These are phyloP conservation scores for Lasioglossum albipes DNA, from an alignment of 1,140 invertebrate genomes.

Conservation along the genomic window DNA sequence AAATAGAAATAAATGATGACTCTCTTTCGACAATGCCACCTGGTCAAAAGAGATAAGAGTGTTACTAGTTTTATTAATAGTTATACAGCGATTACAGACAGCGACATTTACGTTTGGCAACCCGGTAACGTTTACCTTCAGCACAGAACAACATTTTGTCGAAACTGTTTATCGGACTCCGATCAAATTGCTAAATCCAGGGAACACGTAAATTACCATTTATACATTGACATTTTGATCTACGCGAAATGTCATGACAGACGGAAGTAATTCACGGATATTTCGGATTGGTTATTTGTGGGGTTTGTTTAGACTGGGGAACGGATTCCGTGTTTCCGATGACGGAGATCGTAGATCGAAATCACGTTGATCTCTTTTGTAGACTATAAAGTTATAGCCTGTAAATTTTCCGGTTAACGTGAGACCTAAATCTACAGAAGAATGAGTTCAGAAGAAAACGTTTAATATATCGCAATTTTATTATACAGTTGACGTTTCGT, in stretches of 20 bases:
- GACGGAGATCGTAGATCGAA: slow-evolving; percentile 27
- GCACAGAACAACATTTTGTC: slow-evolving; percentile 8
- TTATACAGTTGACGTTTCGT: too few relatives aligned
- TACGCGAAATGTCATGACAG: slow-evolving; percentile 50
- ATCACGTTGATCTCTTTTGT: too few relatives aligned
- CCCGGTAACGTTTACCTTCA: slow-evolving; percentile 28
- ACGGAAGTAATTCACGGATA: background rate
- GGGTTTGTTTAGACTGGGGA: background rate
- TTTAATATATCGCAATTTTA: too few relatives aligned
- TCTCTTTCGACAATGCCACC: too few relatives aligned
- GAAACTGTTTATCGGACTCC: slow-evolving; percentile 47
- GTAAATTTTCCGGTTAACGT: too few relatives aligned
- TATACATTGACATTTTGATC: slow-evolving; percentile 27
- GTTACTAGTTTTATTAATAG: background rate
- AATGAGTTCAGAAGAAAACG: too few relatives aligned
- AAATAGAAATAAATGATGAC: too few relatives aligned
- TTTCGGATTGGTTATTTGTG: background rate
- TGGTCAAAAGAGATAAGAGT: too few relatives aligned
- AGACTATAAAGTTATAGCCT: too few relatives aligned
- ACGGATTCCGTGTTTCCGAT: background rate
- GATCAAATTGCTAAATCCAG: slow-evolving; percentile 23
- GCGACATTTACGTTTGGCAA: slow-evolving; percentile 19
- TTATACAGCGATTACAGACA: background rate
- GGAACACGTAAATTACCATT: slow-evolving; percentile 23
- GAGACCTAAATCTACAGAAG: too few relatives aligned